phyloP scores from a whole-genome alignment of 2,113 vertebrate species.

The Polypterus bichir region DNA sequence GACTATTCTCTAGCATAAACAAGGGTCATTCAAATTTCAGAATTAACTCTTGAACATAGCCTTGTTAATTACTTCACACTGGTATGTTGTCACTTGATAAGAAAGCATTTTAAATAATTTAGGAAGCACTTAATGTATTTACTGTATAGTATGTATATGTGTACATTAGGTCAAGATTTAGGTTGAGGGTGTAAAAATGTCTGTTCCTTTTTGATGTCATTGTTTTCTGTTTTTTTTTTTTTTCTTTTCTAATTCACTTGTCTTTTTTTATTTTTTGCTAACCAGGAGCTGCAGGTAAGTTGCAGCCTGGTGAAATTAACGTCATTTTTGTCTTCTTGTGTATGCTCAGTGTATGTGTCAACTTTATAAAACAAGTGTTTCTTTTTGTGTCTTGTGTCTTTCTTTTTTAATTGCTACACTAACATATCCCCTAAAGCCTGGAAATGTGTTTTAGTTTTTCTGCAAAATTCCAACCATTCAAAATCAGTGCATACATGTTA shows the following conservation, averaged over 20 bases:
- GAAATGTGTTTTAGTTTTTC: too few species aligned
- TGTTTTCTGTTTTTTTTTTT: slow-evolving; percentile 30
- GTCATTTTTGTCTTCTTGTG: too few species aligned
- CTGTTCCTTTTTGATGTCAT: slow-evolving; percentile 2
- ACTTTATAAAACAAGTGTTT: slow-evolving; percentile 16
- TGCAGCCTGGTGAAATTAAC: slow-evolving; percentile 44
- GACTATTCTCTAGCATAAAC: too few species aligned
- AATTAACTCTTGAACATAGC: too few species aligned
- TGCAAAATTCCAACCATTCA: too few species aligned
- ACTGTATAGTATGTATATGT: slow-evolving; percentile 4
- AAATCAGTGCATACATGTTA: too few species aligned
- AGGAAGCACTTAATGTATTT: background rate
- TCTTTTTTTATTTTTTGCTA: slow-evolving; percentile 83
- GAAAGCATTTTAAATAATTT: too few species aligned
- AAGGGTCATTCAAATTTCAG: too few species aligned
- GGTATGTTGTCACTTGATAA: too few species aligned
- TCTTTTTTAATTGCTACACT: background rate
- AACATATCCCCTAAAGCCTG: too few species aligned
- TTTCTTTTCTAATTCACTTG: slow-evolving; percentile 72
- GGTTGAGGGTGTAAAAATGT: background rate
- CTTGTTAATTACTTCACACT: too few species aligned
- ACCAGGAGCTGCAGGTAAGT: slow-evolving; percentile 99
- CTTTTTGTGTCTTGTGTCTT: slow-evolving; percentile 25
- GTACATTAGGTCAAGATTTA: slow-evolving; percentile 5
- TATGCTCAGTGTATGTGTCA: too few species aligned